These are phyloP conservation scores for Lagorchestes hirsutus DNA, from an alignment of 2,797 vertebrate species.

Conservation along the genomic window DNA sequence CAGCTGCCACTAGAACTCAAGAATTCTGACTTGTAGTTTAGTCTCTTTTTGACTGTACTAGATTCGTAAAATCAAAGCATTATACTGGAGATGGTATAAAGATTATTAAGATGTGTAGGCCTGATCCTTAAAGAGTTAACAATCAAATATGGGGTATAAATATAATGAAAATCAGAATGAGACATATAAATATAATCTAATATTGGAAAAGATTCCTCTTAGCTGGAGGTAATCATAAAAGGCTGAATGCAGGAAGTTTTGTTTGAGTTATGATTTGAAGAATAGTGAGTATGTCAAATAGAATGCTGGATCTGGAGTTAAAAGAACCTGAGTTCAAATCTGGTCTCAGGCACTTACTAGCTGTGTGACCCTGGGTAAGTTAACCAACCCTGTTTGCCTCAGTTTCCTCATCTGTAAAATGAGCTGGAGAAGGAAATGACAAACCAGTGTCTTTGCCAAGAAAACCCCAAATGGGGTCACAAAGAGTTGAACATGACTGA, in stretches of 20 bases:
- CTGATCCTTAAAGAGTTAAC: neutral
- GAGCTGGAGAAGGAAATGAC: neutral
- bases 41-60: neutral
- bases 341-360: neutral
- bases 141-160: neutral
- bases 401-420: neutral
- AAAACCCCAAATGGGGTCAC: neutral
- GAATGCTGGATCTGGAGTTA: neutral
- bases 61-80: neutral
- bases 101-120: neutral
- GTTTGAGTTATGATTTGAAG: neutral
- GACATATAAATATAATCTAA: neutral
- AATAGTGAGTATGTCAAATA: neutral
- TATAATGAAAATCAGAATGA: neutral
- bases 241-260: neutral
- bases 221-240: neutral
- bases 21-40: neutral
- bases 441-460: neutral
- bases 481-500: neutral
- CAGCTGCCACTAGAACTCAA: neutral
- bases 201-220: neutral
- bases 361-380: neutral
- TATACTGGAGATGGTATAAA: neutral
- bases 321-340: neutral
- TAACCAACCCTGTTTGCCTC: neutral